These are phyloP conservation scores for Drosophila nigrodunni DNA, from an alignment of 1,140 invertebrate genomes.

Conservation along the genomic window DNA sequence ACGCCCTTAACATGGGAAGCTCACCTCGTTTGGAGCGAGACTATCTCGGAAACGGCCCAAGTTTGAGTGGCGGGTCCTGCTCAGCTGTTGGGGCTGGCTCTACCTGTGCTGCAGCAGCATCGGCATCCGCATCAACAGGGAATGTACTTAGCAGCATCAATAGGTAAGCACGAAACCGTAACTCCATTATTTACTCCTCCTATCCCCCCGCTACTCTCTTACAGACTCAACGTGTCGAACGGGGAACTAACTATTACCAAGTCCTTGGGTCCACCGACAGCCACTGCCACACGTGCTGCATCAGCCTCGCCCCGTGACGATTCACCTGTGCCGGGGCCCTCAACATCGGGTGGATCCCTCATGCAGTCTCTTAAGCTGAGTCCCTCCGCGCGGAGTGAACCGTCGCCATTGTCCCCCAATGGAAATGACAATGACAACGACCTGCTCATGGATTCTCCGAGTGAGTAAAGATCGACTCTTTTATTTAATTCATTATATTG, in stretches of 20 bases:
- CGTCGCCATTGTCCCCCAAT: slow-evolving; percentile 85
- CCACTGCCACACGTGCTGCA: slow-evolving; percentile 86
- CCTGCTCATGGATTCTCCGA: slow-evolving; percentile 92
- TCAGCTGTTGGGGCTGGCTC: slow-evolving; percentile 25
- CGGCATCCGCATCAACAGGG: slow-evolving; percentile 61
- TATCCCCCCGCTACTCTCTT: neutral
- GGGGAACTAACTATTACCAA: slow-evolving; percentile 93
- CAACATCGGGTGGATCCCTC: slow-evolving; percentile 63
- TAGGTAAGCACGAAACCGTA: slow-evolving; percentile 51
- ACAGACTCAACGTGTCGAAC: slow-evolving; percentile 89
- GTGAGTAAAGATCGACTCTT: slow-evolving; percentile 87
- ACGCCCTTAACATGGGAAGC: slow-evolving; percentile 65
- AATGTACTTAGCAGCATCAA: slow-evolving; percentile 86
- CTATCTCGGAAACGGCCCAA: slow-evolving; percentile 76
- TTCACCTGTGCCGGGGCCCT: slow-evolving; percentile 71
- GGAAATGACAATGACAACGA: slow-evolving; percentile 88
- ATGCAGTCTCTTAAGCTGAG: slow-evolving; percentile 80
- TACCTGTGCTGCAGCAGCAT: slow-evolving; percentile 42
- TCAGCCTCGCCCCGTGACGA: slow-evolving; percentile 85
- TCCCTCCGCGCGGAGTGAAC: slow-evolving; percentile 67
- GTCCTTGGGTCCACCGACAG: slow-evolving; percentile 87
- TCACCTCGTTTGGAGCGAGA: slow-evolving; percentile 76
- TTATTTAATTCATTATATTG: slow-evolving; percentile 13
- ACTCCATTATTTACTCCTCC: neutral
- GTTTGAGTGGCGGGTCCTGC: slow-evolving; percentile 31